Percentiles rank a stretch among this genome's conserved stretches.
These are phyloP conservation scores for Dasypolia templi DNA, from an alignment of 2,888 invertebrate genomes.

Conservation along the genomic window DNA sequence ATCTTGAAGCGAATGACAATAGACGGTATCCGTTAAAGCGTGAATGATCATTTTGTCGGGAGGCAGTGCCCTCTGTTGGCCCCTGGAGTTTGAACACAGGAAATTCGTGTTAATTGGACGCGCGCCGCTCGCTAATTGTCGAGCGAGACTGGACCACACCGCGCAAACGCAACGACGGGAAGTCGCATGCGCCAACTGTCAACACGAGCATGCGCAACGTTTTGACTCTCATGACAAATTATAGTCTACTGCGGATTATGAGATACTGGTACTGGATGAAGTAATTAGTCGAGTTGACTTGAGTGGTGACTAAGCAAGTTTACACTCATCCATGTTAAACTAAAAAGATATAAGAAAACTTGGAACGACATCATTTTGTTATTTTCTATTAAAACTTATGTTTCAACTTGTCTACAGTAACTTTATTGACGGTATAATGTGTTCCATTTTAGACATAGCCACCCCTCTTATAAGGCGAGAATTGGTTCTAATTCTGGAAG, in stretches of 20 bases:
- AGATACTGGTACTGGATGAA: conserved; percentile 42
- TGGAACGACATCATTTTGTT: background rate
- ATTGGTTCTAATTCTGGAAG: conserved; percentile 84
- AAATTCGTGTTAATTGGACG: conserved; percentile 88
- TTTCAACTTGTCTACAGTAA: conserved; percentile 7
- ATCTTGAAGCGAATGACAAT: conserved; percentile 65
- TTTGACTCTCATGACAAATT: conserved; percentile 56
- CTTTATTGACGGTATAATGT: conserved; percentile 53
- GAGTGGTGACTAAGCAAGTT: conserved; percentile 39
- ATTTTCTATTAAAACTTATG: background rate
- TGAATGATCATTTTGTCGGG: conserved; percentile 71
- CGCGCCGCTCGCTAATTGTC: conserved; percentile 85
- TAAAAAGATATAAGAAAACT: background rate
- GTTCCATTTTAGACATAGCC: conserved; percentile 69
- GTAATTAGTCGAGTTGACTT: conserved; percentile 45
- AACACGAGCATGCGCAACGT: conserved; percentile 64
- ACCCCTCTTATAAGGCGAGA: conserved; percentile 79
- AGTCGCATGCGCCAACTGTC: conserved; percentile 76
- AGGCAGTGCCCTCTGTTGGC: conserved; percentile 80
- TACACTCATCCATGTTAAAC: background rate
- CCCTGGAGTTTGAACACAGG: conserved; percentile 84
- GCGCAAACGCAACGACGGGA: conserved; percentile 73
- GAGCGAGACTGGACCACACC: conserved; percentile 82
- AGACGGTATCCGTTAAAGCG: conserved; percentile 65
- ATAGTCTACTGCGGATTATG: conserved; percentile 29